Evolutionary conservation across 92 coral and sea anemone genomes (phyloP).

Genomic region (Epizoanthus fatuus): DNA sequence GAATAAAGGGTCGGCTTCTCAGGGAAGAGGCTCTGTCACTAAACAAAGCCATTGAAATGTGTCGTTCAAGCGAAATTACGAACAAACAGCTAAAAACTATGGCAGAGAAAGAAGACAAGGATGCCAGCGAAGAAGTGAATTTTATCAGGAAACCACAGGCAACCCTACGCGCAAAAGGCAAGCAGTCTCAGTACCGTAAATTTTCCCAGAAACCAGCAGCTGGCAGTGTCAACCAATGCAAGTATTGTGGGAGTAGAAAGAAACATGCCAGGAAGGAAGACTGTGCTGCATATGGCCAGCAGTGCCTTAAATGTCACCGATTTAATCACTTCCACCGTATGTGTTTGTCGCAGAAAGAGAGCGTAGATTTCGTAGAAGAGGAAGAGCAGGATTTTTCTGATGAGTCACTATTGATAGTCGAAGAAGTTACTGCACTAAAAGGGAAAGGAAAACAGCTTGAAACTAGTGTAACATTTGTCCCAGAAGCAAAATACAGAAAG

Average conservation of each 20-base stretch:
- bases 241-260: conserved; percentile 32
- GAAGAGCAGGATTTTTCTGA: background rate
- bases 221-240: background rate
- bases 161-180: background rate
- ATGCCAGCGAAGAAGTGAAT: background rate
- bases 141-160: background rate
- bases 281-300: conserved; percentile 39
- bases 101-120: background rate
- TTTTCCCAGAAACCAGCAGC: background rate
- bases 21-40: conserved; percentile 55
- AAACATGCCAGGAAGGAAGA: conserved; percentile 42
- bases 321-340: conserved; percentile 45
- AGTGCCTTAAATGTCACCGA: conserved; percentile 31
- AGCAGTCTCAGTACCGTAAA: background rate
- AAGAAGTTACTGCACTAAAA: conserved; percentile 3
- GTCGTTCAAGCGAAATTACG: conserved; percentile 65
- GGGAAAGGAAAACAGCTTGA: background rate
- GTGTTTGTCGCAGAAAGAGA: conserved; percentile 30
- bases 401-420: background rate
- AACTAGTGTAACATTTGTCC: background rate
- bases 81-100: conserved; percentile 28
- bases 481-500: background rate
- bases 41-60: conserved; percentile 63
- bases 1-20: conserved; percentile 63
- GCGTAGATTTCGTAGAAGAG: conserved; percentile 13